Evolutionary conservation across 2,888 invertebrate species (phyloP).

Genomic region (Eubasilissa splendida): DNA sequence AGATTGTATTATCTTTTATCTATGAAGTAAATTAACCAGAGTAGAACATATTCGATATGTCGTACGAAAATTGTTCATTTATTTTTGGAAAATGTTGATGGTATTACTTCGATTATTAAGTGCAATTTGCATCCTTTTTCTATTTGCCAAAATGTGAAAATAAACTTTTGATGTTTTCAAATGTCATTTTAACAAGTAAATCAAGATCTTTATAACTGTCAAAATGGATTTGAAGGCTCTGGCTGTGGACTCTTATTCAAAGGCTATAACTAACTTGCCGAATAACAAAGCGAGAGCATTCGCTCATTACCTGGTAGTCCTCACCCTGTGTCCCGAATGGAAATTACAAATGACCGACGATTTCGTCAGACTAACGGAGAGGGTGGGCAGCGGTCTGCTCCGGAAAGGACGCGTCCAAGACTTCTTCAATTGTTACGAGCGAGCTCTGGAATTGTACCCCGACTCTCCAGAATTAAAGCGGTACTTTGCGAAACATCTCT

Average conservation of each 20-base stretch:
- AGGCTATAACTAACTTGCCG: conserved; percentile 26
- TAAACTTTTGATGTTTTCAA: conserved; percentile 3
- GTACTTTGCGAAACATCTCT: conserved; percentile 36
- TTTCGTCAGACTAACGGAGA: conserved; percentile 28
- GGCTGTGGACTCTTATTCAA: conserved; percentile 24
- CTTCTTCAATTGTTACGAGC: conserved; percentile 44
- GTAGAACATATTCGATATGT: too few species aligned
- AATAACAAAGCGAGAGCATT: conserved; percentile 42
- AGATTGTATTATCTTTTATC: too few species aligned
- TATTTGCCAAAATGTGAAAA: conserved; percentile 11
- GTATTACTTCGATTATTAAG: neutral
- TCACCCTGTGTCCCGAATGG: conserved; percentile 40
- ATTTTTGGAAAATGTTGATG: conserved; percentile 4
- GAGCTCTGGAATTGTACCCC: conserved; percentile 49
- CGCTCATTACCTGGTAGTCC: conserved; percentile 44
- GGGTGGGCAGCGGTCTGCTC: conserved; percentile 21
- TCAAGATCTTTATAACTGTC: neutral
- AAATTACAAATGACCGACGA: conserved; percentile 14
- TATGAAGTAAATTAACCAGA: too few species aligned
- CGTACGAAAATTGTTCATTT: too few species aligned
- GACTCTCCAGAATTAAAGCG: conserved; percentile 46
- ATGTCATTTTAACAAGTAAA: too few species aligned
- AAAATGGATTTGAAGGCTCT: conserved; percentile 23
- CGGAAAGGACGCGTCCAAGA: conserved; percentile 32
- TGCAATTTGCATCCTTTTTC: neutral